Evolutionary conservation across 2,113 vertebrate species (phyloP).

Genomic region (Oreotrochilus melanogaster): DNA sequence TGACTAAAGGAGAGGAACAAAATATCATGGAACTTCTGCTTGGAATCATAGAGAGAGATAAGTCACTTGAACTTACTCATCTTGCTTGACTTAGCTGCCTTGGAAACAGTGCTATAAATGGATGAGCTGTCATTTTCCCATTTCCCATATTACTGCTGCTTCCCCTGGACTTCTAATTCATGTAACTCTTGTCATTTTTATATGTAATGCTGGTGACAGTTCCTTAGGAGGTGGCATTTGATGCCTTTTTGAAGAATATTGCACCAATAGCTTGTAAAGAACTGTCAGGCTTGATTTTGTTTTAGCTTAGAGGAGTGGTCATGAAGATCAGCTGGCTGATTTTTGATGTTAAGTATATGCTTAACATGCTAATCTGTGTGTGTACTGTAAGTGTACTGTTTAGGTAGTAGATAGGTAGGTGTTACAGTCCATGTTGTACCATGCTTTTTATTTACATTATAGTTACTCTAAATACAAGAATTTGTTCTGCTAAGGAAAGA

Average conservation of each 20-base stretch:
- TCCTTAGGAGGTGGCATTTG: background rate
- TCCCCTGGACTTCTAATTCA: background rate
- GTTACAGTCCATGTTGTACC: background rate
- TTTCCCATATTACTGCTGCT: background rate
- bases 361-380: background rate
- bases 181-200: background rate
- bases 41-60: background rate
- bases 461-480: background rate
- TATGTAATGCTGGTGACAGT: background rate
- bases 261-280: background rate
- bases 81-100: constrained; percentile 6
- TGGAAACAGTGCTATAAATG: background rate
- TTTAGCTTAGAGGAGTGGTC: background rate
- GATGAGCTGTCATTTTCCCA: constrained; percentile 11
- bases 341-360: background rate
- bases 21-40: background rate
- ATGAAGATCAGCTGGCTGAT: background rate
- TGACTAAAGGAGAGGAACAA: background rate
- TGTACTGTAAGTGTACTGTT: background rate
- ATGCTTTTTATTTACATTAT: background rate
- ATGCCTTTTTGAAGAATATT: background rate
- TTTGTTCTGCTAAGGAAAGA: background rate
- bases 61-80: background rate
- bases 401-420: background rate
- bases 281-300: background rate